Percentiles rank a stretch among this genome's conserved stretches.
phyloP scores from a whole-genome alignment of 2,113 vertebrate species.

The Cebus imitator region DNA sequence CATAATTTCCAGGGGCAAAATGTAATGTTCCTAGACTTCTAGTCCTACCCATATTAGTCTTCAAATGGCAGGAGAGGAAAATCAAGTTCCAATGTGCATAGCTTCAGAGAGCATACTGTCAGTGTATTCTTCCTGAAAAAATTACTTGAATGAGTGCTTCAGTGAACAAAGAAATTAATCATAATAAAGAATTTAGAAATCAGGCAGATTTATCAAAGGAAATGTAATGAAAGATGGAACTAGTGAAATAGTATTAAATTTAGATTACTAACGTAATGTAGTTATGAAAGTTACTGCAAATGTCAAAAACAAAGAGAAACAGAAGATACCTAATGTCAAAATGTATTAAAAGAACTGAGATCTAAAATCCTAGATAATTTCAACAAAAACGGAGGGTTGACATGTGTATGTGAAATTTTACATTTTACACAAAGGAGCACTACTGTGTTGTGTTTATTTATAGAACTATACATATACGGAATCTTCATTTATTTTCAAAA shows the following conservation, averaged over 20 bases:
- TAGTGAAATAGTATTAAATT: constrained; percentile 63
- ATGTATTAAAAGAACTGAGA: constrained; percentile 4
- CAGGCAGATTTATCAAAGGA: constrained; percentile 66
- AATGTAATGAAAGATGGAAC: constrained; percentile 49
- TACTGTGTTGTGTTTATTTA: not conserved
- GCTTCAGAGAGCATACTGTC: not conserved
- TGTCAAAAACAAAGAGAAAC: constrained; percentile 34
- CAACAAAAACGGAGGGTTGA: not conserved
- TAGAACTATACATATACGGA: not conserved
- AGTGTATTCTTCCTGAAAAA: constrained; percentile 37
- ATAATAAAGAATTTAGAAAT: constrained; percentile 72
- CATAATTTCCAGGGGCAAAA: not conserved
- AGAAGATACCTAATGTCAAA: not conserved
- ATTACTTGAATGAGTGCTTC: constrained; percentile 61
- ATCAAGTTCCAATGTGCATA: not conserved
- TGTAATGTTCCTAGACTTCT: not conserved
- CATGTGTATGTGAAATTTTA: not conserved
- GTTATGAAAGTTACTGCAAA: constrained; percentile 49
- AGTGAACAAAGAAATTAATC: constrained; percentile 74
- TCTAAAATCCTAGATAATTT: not conserved
- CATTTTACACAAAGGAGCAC: not conserved
- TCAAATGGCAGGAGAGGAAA: not conserved
- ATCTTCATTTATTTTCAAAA: not conserved
- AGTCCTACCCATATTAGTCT: not conserved
- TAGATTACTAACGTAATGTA: constrained; percentile 48